Percentiles rank a stretch among this genome's conserved stretches.
Conservation (phyloP, 2,888 invertebrate species). For the Phlogophora meticulosa region DNA sequence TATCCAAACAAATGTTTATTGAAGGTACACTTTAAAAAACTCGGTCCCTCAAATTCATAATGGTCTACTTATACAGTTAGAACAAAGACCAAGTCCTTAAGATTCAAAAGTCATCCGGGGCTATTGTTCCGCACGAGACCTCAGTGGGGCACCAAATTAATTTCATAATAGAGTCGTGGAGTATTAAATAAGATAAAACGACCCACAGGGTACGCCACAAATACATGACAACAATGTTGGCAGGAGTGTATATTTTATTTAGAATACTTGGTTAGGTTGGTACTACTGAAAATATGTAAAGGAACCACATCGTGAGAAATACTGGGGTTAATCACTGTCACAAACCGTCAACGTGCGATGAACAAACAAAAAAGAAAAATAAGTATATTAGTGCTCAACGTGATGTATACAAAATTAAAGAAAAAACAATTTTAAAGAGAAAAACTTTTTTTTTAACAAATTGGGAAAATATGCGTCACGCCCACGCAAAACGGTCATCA, state of each 20-base stretch:
- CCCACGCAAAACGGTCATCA: too few species aligned
- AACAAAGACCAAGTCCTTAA: constrained; percentile 40
- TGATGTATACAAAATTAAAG: too few species aligned
- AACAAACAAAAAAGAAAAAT: too few species aligned
- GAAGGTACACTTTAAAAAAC: not conserved
- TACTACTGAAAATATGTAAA: not conserved
- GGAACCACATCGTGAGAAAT: too few species aligned
- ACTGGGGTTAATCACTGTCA: too few species aligned
- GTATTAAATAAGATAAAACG: constrained; percentile 46
- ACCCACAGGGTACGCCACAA: constrained; percentile 13
- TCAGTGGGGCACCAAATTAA: constrained; percentile 45
- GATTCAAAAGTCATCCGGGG: constrained; percentile 46
- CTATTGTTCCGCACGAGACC: constrained; percentile 55
- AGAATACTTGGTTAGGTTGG: too few species aligned
- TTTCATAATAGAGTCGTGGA: constrained; percentile 39
- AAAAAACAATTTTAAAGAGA: too few species aligned
- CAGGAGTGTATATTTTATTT: too few species aligned
- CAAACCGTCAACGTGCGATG: too few species aligned
- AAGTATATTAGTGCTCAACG: too few species aligned
- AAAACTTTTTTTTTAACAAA: too few species aligned
- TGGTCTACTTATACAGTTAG: constrained; percentile 24
- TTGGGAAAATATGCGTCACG: too few species aligned
- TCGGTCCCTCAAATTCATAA: constrained; percentile 9
- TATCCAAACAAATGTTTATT: not conserved
- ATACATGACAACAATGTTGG: constrained; percentile 31